A percentile compares a stretch with the other conserved stretches of the same genome.
Evolutionary conservation across 2,888 invertebrate genomes (phyloP).

Genomic region (Lordiphosa fenestrarum): DNA sequence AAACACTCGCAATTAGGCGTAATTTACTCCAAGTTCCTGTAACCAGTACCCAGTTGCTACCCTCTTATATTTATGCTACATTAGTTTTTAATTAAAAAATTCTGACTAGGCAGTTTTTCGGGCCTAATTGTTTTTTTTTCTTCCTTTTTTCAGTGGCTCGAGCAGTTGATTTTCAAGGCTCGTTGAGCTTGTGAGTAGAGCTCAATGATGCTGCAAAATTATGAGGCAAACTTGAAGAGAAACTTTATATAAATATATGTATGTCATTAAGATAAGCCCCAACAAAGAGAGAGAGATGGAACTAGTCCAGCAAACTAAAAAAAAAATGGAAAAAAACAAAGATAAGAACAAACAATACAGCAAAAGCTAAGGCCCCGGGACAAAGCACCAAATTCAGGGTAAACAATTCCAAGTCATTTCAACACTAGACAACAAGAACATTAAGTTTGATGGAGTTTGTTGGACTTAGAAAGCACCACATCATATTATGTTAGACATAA

Average conservation of each 20-base stretch:
- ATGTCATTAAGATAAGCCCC: conserved; percentile 33
- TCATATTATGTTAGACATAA: no score
- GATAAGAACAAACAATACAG: conserved; percentile 9
- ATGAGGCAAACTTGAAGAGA: conserved; percentile 6
- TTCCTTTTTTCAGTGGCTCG: conserved; percentile 31
- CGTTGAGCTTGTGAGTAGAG: conserved; percentile 22
- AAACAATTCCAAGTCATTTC: conserved; percentile 71
- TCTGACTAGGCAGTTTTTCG: conserved; percentile 30
- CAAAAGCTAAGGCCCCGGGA: conserved; percentile 6
- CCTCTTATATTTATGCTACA: conserved; percentile 74
- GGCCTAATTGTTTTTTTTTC: conserved; percentile 29
- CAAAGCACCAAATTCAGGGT: conserved; percentile 47
- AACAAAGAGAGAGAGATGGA: conserved; percentile 3
- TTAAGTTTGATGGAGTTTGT: no score
- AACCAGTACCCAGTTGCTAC: conserved; percentile 14
- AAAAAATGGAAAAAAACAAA: neutral
- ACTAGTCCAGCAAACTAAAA: neutral
- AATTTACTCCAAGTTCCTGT: conserved; percentile 67
- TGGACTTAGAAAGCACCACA: no score
- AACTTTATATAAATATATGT: conserved; percentile 11
- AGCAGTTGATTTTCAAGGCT: conserved; percentile 41
- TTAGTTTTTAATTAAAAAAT: conserved; percentile 78
- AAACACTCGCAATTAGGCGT: conserved; percentile 78
- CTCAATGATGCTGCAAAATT: conserved; percentile 40
- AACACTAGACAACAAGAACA: no score